These are phyloP conservation scores for Drosophila neocordata DNA, from an alignment of 1,140 invertebrate genomes.

Conservation along the genomic window DNA sequence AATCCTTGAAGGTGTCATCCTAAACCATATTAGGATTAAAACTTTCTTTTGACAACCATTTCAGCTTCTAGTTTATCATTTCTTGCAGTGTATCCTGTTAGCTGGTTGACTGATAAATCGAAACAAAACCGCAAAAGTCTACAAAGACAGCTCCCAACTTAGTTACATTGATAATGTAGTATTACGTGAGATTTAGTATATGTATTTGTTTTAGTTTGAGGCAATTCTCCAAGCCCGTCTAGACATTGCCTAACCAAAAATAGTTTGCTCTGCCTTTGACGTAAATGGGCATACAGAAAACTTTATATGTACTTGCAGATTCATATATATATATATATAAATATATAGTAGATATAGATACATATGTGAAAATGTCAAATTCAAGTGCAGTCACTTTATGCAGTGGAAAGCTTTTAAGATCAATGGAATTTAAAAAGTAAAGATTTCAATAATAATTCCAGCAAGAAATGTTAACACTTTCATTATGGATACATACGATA, in stretches of 20 bases:
- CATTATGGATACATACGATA: slow-evolving; percentile 4
- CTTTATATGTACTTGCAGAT: slow-evolving; percentile 19
- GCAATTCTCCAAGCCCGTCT: slow-evolving; percentile 34
- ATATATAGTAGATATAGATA: slow-evolving; percentile 58
- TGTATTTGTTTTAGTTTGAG: slow-evolving; percentile 22
- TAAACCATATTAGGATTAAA: too few relatives aligned
- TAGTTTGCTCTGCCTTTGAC: slow-evolving; percentile 37
- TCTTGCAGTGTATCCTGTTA: slow-evolving; percentile 33
- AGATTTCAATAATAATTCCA: slow-evolving; percentile 12
- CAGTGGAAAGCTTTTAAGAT: slow-evolving; percentile 33
- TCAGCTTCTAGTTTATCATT: too few relatives aligned
- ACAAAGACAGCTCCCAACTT: slow-evolving; percentile 31
- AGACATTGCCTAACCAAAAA: slow-evolving; percentile 65
- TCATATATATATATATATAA: slow-evolving; percentile 33
- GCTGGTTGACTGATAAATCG: slow-evolving; percentile 40
- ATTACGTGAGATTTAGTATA: slow-evolving; percentile 36
- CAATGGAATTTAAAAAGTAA: background rate
- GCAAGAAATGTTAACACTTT: slow-evolving; percentile 32
- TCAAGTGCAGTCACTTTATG: slow-evolving; percentile 45
- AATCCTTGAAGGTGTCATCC: too few relatives aligned
- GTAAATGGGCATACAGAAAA: slow-evolving; percentile 27
- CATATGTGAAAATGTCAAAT: slow-evolving; percentile 65
- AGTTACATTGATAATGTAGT: slow-evolving; percentile 67
- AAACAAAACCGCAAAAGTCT: slow-evolving; percentile 44
- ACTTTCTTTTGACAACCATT: too few relatives aligned